phyloP scores from a whole-genome alignment of 2,797 vertebrate genomes.

The Pseudochaenichthys georgianus region DNA sequence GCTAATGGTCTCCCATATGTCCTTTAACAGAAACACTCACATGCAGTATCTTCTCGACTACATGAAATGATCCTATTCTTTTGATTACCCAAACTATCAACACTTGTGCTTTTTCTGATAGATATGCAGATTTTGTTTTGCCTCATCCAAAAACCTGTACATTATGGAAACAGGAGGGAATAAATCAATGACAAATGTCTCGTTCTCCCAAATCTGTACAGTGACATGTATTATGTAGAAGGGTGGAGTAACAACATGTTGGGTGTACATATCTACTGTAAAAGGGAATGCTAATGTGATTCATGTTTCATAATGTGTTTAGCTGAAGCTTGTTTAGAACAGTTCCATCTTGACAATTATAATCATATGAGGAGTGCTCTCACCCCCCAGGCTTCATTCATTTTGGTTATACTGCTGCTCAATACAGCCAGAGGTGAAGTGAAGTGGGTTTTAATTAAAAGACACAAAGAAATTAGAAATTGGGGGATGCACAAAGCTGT shows the following conservation, averaged over 20 bases:
- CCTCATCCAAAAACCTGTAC: constrained; percentile 41
- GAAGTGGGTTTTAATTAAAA: constrained; percentile 84
- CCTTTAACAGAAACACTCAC: constrained; percentile 25
- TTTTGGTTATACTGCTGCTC: constrained; percentile 71
- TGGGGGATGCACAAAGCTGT: constrained; percentile 67
- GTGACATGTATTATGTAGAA: constrained; percentile 63
- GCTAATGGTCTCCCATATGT: constrained; percentile 46
- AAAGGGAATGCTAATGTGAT: constrained; percentile 54
- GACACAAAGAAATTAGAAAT: constrained; percentile 75
- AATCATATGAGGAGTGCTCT: constrained; percentile 70
- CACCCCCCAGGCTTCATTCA: constrained; percentile 72
- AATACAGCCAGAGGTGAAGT: constrained; percentile 80
- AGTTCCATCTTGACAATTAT: constrained; percentile 76
- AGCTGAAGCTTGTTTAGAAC: constrained; percentile 69
- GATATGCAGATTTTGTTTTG: constrained; percentile 13
- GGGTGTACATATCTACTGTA: constrained; percentile 56
- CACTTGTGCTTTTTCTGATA: not conserved
- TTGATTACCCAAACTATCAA: constrained; percentile 35
- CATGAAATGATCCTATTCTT: constrained; percentile 47
- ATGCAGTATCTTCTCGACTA: not conserved
- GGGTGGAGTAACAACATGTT: constrained; percentile 57
- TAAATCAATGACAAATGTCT: constrained; percentile 38
- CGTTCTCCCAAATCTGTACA: constrained; percentile 40
- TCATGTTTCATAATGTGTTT: constrained; percentile 68
- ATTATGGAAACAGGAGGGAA: constrained; percentile 36